Conservation (phyloP, 2,888 invertebrate species). For the Coelogynopora nodosa region DNA sequence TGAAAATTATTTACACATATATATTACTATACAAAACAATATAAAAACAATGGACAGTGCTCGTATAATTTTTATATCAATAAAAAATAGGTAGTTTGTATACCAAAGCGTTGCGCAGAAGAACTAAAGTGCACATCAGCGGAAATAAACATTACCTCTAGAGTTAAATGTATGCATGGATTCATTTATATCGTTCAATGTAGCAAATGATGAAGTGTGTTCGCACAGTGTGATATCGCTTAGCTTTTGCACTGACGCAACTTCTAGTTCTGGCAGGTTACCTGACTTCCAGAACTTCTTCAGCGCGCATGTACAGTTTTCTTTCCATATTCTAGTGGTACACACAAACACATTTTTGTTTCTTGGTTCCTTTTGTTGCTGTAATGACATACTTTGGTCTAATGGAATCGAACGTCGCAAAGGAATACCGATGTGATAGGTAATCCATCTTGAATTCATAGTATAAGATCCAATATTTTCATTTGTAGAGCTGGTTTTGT, state of each 20-base stretch:
- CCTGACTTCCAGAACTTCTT: slow-evolving; percentile 17
- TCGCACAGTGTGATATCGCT: slow-evolving; percentile 1
- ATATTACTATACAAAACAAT: slow-evolving; percentile 14
- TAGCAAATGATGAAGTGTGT: slow-evolving; percentile 9
- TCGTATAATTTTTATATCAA: slow-evolving; percentile 5
- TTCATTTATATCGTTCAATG: background rate
- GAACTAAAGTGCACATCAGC: slow-evolving; percentile 8
- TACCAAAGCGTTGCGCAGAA: slow-evolving; percentile 19
- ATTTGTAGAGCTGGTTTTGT: slow-evolving; percentile 16
- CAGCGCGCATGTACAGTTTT: slow-evolving; percentile 17
- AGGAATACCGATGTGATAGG: background rate
- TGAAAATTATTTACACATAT: slow-evolving; percentile 22
- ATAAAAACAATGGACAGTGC: background rate
- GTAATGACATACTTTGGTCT: slow-evolving; percentile 8
- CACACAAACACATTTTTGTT: slow-evolving; percentile 8
- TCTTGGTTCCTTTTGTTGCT: background rate
- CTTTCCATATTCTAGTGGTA: slow-evolving; percentile 11
- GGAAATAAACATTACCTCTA: background rate
- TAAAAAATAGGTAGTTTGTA: slow-evolving; percentile 11
- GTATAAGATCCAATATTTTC: slow-evolving; percentile 19
- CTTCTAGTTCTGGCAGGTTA: slow-evolving; percentile 6
- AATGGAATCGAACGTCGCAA: background rate
- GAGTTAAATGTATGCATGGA: slow-evolving; percentile 2
- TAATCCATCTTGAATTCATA: slow-evolving; percentile 5
- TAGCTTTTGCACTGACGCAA: slow-evolving; percentile 23